phyloP scores from a whole-genome alignment of 1,140 invertebrate species.

The Aricia agestis region DNA sequence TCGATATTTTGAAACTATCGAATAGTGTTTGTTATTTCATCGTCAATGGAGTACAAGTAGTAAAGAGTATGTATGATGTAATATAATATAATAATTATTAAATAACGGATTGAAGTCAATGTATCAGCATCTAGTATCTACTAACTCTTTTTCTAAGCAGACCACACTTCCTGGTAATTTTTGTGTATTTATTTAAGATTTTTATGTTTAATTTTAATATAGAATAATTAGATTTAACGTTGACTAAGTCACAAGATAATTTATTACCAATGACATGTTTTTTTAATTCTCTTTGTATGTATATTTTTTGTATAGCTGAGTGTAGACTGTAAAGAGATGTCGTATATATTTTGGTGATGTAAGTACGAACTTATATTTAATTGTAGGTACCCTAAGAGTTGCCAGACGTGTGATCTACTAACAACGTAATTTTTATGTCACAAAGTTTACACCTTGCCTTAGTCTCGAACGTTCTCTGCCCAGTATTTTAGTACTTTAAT shows the following conservation, averaged over 20 bases:
- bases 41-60: no score
- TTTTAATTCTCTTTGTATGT: conserved; percentile 57
- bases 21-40: neutral
- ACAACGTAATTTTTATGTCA: conserved; percentile 42
- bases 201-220: conserved; percentile 42
- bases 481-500: conserved; percentile 15
- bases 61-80: no score
- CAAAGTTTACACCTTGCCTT: conserved; percentile 8
- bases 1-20: neutral
- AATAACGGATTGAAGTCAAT: no score
- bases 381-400: conserved; percentile 44
- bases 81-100: no score
- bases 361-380: conserved; percentile 43
- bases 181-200: conserved; percentile 35
- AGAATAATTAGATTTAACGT: conserved; percentile 53
- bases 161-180: conserved; percentile 2
- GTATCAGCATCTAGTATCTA: neutral
- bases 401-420: conserved; percentile 62
- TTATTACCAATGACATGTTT: conserved; percentile 74
- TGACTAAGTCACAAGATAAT: conserved; percentile 74
- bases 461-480: conserved; percentile 7
- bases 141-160: neutral
- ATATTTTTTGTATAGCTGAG: conserved; percentile 52
- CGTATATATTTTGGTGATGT: conserved; percentile 53
- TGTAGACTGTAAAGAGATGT: conserved; percentile 41